Evolutionary conservation across 2,113 vertebrate species (phyloP).

Genomic region (Saguinus imperator): DNA sequence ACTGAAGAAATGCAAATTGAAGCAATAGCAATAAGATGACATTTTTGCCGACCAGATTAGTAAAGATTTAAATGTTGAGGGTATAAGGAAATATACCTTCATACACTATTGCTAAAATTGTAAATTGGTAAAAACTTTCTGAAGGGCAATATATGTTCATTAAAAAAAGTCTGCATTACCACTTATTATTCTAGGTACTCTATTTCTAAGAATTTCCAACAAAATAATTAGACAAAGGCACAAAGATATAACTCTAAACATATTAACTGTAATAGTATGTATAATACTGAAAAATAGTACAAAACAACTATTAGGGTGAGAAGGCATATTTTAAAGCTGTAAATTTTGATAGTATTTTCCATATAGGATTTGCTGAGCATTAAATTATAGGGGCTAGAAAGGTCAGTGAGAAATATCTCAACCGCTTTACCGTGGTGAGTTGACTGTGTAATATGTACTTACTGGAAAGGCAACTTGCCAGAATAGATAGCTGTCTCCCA

Average conservation of each 20-base stretch:
- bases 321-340: background rate
- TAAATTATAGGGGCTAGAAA: background rate
- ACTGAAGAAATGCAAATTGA: conserved; percentile 15
- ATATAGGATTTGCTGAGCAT: background rate
- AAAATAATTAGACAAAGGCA: conserved; percentile 26
- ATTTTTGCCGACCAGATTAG: background rate
- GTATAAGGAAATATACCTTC: background rate
- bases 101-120: background rate
- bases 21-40: background rate
- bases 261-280: background rate
- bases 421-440: background rate
- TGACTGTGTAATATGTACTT: background rate
- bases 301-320: background rate
- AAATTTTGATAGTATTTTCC: conserved; percentile 23
- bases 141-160: background rate
- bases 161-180: background rate
- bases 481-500: background rate
- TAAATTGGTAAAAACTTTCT: background rate
- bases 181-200: background rate
- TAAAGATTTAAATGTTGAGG: background rate
- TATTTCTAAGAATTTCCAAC: conserved; percentile 13
- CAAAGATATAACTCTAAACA: background rate
- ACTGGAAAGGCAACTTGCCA: background rate
- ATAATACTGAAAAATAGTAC: background rate
- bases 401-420: conserved; percentile 14